phyloP scores from a whole-genome alignment of 2,113 vertebrate genomes.

The Dromaius novaehollandiae region DNA sequence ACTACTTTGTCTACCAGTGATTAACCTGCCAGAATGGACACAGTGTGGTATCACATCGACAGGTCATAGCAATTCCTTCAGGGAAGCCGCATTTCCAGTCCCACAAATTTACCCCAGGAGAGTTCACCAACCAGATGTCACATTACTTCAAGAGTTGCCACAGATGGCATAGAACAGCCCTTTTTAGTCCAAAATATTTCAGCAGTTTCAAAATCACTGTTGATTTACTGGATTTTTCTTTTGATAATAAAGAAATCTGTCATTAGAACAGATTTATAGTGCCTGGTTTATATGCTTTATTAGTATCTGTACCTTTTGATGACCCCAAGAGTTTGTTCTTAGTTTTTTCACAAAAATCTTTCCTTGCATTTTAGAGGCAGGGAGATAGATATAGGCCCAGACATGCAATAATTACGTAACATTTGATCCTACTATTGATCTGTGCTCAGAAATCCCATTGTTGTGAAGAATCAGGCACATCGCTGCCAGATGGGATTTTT shows the following conservation, averaged over 20 bases:
- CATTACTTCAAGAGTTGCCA: background rate
- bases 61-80: conserved; percentile 32
- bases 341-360: background rate
- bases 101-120: background rate
- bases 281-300: background rate
- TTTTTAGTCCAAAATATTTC: background rate
- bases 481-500: conserved; percentile 32
- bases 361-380: background rate
- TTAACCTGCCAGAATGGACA: background rate
- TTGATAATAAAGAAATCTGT: background rate
- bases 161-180: background rate
- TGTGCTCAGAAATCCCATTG: background rate
- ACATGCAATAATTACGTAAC: background rate
- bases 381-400: background rate
- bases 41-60: background rate
- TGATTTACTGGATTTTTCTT: conserved; percentile 17
- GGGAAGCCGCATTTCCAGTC: conserved; percentile 17
- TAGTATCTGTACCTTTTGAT: background rate
- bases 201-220: conserved; percentile 10
- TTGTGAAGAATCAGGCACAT: conserved; percentile 24
- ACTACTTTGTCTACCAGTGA: background rate
- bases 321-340: background rate
- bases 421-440: conserved; percentile 20
- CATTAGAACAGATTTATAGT: background rate
- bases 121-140: background rate